These are phyloP conservation scores for Hemicordylus capensis DNA, from an alignment of 2,113 vertebrate genomes.

Conservation along the genomic window DNA sequence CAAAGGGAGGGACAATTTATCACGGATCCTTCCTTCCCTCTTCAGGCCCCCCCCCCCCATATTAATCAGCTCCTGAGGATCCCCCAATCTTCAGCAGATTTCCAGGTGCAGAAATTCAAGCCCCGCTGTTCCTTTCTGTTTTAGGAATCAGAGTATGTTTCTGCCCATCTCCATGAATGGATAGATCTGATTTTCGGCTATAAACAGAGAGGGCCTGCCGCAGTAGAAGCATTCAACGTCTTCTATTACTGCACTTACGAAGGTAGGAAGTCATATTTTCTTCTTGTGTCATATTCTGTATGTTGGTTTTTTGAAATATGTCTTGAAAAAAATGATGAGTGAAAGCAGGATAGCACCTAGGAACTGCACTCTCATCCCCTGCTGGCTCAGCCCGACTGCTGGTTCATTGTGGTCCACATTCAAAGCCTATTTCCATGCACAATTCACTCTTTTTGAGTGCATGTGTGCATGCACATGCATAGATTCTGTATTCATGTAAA, in stretches of 20 bases:
- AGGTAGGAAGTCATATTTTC: conserved; percentile 70
- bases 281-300: conserved; percentile 20
- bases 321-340: not conserved
- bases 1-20: too few relatives aligned
- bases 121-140: conserved; percentile 40
- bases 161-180: conserved; percentile 96
- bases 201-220: conserved; percentile 92
- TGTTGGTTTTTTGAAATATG: conserved; percentile 13
- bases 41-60: too few relatives aligned
- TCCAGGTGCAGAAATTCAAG: too few relatives aligned
- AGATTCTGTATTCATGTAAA: not conserved
- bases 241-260: conserved; percentile 98
- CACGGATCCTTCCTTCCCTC: too few relatives aligned
- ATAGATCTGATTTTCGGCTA: conserved; percentile 98
- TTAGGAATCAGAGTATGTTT: conserved; percentile 95
- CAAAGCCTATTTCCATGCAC: not conserved
- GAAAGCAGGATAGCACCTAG: too few relatives aligned
- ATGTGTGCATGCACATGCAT: not conserved
- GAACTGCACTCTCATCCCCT: too few relatives aligned
- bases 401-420: not conserved
- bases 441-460: not conserved
- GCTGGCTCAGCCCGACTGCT: too few relatives aligned
- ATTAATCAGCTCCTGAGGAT: too few relatives aligned
- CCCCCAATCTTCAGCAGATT: too few relatives aligned
- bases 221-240: conserved; percentile 93